phyloP scores from a whole-genome alignment of 2,888 invertebrate species.

The Phymatocera aterrima region DNA sequence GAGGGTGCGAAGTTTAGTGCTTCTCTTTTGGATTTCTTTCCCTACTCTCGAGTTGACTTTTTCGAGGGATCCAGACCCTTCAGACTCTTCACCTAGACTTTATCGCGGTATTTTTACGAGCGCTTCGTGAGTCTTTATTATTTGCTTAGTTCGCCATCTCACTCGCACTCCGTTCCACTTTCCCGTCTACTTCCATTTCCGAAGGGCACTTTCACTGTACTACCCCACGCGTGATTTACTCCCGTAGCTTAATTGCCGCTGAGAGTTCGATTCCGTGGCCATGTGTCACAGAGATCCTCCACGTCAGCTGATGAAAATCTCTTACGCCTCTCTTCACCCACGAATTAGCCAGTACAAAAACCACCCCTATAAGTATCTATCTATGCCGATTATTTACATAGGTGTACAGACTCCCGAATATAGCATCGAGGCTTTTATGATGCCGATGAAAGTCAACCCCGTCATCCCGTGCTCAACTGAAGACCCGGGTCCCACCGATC shows the following conservation, averaged over 20 bases:
- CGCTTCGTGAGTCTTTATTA: conserved; percentile 43
- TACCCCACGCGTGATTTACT: conserved; percentile 7
- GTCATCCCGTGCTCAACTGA: conserved; percentile 3
- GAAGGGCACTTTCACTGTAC: conserved; percentile 28
- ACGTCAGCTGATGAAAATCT: conserved; percentile 17
- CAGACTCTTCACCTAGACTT: conserved; percentile 45
- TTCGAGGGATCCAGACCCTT: conserved; percentile 43
- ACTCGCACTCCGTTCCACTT: conserved; percentile 17
- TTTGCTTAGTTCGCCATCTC: conserved; percentile 43
- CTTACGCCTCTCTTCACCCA: not conserved
- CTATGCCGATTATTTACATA: too few species aligned
- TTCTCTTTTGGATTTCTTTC: conserved; percentile 40
- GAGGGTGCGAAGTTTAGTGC: conserved; percentile 44
- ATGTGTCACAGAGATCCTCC: conserved; percentile 30
- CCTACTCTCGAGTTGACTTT: conserved; percentile 41
- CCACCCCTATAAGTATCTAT: not conserved
- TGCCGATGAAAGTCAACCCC: conserved; percentile 36
- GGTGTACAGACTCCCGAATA: not conserved
- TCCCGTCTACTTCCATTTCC: conserved; percentile 34
- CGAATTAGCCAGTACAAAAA: conserved; percentile 2
- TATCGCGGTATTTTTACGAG: conserved; percentile 45
- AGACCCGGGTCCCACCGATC: not conserved
- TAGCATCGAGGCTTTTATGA: not conserved
- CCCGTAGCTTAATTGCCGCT: conserved; percentile 30
- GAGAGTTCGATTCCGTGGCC: conserved; percentile 12